Conservation (phyloP, 2,888 invertebrate genomes). For the Pherbina coryleti region DNA sequence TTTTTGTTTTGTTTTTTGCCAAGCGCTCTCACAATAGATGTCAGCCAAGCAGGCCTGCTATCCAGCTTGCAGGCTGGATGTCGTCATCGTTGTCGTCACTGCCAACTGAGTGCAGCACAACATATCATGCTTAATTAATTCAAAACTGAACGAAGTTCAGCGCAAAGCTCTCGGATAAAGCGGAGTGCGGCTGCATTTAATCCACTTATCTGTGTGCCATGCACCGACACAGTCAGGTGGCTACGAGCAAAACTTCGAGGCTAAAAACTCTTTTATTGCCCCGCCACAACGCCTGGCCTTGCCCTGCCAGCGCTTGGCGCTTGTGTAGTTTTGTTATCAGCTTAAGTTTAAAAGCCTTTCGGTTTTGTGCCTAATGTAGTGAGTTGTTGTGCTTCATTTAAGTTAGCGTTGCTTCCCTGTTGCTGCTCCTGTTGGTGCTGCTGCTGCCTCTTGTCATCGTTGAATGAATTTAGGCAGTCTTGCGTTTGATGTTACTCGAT, state of each 20-base stretch:
- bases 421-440: conserved; percentile 4
- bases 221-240: background rate
- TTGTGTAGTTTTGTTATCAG: background rate
- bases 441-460: too few species aligned
- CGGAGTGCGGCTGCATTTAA: conserved; percentile 11
- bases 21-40: background rate
- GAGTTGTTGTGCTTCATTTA: conserved; percentile 25
- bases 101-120: background rate
- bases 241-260: background rate
- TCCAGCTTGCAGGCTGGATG: background rate
- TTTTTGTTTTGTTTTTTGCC: background rate
- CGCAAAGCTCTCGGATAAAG: background rate
- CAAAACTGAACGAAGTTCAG: conserved; percentile 11
- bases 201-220: conserved; percentile 35
- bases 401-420: conserved; percentile 2
- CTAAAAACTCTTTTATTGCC: background rate
- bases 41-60: background rate
- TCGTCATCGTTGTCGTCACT: background rate
- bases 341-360: conserved; percentile 30
- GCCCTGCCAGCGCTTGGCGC: background rate
- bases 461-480: too few species aligned
- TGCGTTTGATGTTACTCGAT: too few species aligned
- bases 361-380: conserved; percentile 27
- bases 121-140: conserved; percentile 37
- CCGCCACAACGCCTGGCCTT: too few species aligned